Conservation (phyloP, 1,140 invertebrate species). For the Drosophila yakuba region DNA sequence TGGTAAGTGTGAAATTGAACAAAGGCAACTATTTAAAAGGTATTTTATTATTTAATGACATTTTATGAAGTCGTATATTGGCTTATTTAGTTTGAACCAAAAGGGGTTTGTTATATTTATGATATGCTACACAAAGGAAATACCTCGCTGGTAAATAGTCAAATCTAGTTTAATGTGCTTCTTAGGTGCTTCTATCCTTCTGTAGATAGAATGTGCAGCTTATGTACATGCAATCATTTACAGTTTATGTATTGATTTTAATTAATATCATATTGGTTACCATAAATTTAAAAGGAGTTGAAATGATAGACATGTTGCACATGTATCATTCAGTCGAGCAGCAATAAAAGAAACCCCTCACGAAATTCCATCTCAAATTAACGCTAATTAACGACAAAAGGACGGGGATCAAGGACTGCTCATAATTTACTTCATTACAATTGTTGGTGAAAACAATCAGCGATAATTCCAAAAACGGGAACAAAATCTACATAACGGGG, state of each 20-base stretch:
- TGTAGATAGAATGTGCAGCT: too few species aligned
- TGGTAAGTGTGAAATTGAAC: slow-evolving; percentile 29
- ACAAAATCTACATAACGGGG: slow-evolving; percentile 57
- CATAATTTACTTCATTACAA: slow-evolving; percentile 82
- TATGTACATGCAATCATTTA: too few species aligned
- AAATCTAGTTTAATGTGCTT: not conserved
- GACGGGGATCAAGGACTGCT: slow-evolving; percentile 42
- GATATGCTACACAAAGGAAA: not conserved
- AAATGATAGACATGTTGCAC: not conserved
- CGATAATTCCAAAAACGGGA: slow-evolving; percentile 66
- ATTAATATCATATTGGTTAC: too few species aligned
- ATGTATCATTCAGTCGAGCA: not conserved
- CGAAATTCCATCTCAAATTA: slow-evolving; percentile 66
- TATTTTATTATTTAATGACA: slow-evolving; percentile 13
- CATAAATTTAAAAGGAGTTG: too few species aligned
- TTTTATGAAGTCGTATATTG: not conserved
- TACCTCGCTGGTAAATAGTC: too few species aligned
- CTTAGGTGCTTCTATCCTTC: too few species aligned
- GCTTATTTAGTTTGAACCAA: not conserved
- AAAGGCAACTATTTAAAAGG: slow-evolving; percentile 2
- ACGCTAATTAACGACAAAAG: slow-evolving; percentile 71
- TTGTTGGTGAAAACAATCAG: slow-evolving; percentile 83
- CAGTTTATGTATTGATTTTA: too few species aligned
- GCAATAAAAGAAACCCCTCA: slow-evolving; percentile 2
- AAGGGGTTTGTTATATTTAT: not conserved